Base-by-base conservation (phyloP, 2,113 vertebrate species). In the Entelurus aequoreus region DNA sequence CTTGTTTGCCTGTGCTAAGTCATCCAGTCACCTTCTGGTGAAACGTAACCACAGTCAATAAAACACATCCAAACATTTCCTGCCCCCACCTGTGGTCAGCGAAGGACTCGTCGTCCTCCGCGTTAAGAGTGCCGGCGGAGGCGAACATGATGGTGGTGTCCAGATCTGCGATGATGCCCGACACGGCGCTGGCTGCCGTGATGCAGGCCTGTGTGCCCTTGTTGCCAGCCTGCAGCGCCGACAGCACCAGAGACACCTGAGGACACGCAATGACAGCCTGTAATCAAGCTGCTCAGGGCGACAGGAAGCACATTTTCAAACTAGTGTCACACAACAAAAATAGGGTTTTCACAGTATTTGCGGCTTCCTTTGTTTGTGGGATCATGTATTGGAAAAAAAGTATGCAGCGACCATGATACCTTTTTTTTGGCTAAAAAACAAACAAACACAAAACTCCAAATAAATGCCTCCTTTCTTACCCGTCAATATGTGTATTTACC, bases 91-190 rank as follows among this genome's bases (percentile, higher is more conserved):
- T 95, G 90, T 99, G 97, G 76, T 99, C 94, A 6, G 97, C 96
- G 6, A 99, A 99, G 2, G 94, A 95, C 81, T 99, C 97, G 0
- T 95, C 94, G 50, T 98, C 94, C 81, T 99, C 96, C 0, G 96
- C 91, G 0, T 99, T 99, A 65, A 99, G 93, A 0, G 96, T 99
- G 58, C 96, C 96, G 0, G 97, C 96, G 0, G 97, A 95, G 6
- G 97, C 97, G 48, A 99, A 99, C 97, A 99, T 98, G 86, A 99
- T 97, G 64, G 96, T 99, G 70, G 97, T 99, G 83, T 99, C 97
- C 64, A 99, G 90, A 75, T 99, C 97, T 0, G 94, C 96, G 8
- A 99, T 98, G 82, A 99, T 99, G 13, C 97, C 97, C 0, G 96
- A 97, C 61, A 99, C 96, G 0, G 96, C 95, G 5, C 94, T 95